phyloP scores from a whole-genome alignment of 2,113 vertebrate species.

The Tonatia bakeri region DNA sequence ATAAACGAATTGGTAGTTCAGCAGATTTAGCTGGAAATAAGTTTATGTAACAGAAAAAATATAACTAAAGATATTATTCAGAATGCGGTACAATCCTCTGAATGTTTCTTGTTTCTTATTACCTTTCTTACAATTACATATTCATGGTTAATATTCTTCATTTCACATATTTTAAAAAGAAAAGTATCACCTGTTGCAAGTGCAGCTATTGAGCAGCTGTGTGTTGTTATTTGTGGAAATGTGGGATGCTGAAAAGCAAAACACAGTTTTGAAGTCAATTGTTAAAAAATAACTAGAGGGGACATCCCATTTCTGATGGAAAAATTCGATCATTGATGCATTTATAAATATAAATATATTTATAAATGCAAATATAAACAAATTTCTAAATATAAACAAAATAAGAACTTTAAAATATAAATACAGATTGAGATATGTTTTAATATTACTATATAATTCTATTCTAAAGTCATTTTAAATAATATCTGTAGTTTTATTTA shows the following conservation, averaged over 20 bases:
- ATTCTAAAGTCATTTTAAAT: not conserved
- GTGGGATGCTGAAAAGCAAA: not conserved
- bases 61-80: not conserved
- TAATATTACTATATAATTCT: not conserved
- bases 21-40: not conserved
- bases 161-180: not conserved
- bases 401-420: not conserved
- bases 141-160: not conserved
- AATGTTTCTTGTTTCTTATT: not conserved
- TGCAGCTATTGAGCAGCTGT: not conserved
- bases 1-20: not conserved
- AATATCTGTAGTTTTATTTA: slow-evolving; percentile 4
- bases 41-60: not conserved
- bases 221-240: not conserved
- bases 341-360: too few species aligned
- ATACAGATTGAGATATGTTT: not conserved
- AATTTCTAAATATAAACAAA: not conserved
- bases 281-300: not conserved
- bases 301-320: not conserved
- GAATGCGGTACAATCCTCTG: not conserved
- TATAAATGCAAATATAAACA: too few species aligned
- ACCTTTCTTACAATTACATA: not conserved
- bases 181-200: not conserved
- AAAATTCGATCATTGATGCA: not conserved
- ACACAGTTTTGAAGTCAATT: not conserved